Evolutionary conservation across 2,797 vertebrate genomes (phyloP), one percentile per base, ranked within the genome.

Genomic region (Lutjanus campechanus): DNA sequence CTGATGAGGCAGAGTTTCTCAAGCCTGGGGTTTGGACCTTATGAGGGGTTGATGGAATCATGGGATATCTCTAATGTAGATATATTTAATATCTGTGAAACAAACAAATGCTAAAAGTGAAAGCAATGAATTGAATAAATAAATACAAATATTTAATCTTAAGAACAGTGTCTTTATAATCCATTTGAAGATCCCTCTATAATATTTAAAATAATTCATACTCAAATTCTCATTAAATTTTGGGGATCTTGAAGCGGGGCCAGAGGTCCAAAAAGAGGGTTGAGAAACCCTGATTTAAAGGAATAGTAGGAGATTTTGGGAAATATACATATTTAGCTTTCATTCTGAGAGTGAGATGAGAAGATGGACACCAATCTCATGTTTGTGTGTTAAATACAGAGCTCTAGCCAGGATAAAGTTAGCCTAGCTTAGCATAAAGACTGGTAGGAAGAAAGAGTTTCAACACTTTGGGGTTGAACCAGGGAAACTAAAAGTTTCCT

Each of bases 381-480:
- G 8, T 25, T 11, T 17, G n/a, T 36, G 16, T 43, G 7, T 41
- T 8, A 6, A 16, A 2, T 15, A 19, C 8, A 9, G 29, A 36
- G 29, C 29, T 36, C 9, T 13, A 43, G 11, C 13, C 1, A 40
- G 8, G 3, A 43, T 1, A 0, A 20, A 50, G 64, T 56, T 73
- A 68, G 77, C 44, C 51, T 58, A 51, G 71, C 59, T 47, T 54
- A 68, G 43, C 69, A 62, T 20, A 62, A 60, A 67, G 10, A 12
- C 8, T 40, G 19, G 12, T 40, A 53, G 20, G 16, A 43, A 19
- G 13, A 36, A 17, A 47, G 17, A 9, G 13, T 43, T 71, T 11
- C 3, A 62, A 40, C 13, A 3, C 4, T 4, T 19, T 36, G 29
- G 29, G 29, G 29, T 4, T 36, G 29, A 5, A 36, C 29, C 29